Percentiles rank a stretch among this genome's conserved stretches.
Evolutionary conservation across 2,113 vertebrate genomes (phyloP).

Genomic region (Gallinago jamesoni): DNA sequence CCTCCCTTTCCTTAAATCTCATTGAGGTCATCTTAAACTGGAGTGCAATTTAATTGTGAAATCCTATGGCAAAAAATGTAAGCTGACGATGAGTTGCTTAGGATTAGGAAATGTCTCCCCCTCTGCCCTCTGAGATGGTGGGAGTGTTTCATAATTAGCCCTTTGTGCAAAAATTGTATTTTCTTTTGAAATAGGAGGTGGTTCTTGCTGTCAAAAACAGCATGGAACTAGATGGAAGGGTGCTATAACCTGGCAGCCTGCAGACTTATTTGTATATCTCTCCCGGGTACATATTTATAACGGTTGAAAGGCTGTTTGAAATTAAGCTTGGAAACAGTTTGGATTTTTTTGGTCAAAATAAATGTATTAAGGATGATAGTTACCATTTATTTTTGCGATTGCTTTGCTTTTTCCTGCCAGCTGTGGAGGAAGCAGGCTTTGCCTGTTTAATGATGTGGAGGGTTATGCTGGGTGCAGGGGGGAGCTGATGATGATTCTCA

Average conservation of each 20-base stretch:
- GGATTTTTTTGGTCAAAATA: not conserved
- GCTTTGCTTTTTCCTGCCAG: not conserved
- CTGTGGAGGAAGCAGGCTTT: not conserved
- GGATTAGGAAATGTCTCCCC: not conserved
- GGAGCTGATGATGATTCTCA: rapidly evolving
- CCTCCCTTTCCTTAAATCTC: not conserved
- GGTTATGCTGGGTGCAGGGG: not conserved
- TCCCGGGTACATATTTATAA: not conserved
- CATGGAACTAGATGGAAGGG: not conserved
- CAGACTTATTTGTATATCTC: not conserved
- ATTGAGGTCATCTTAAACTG: rapidly evolving
- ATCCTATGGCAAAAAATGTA: not conserved
- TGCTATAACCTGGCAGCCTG: not conserved
- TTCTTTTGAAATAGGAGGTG: not conserved
- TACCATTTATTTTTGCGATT: not conserved
- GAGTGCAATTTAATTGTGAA: not conserved
- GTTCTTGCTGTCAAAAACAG: not conserved
- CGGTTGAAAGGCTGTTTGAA: not conserved
- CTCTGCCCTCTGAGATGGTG: not conserved
- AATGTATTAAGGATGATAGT: not conserved
- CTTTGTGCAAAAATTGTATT: not conserved
- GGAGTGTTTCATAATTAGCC: not conserved
- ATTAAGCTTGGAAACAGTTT: not conserved
- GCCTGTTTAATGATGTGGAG: rapidly evolving
- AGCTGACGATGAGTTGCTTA: not conserved